These are phyloP conservation scores for Labeo calbasu DNA, from an alignment of 2,797 vertebrate species.

Conservation along the genomic window DNA sequence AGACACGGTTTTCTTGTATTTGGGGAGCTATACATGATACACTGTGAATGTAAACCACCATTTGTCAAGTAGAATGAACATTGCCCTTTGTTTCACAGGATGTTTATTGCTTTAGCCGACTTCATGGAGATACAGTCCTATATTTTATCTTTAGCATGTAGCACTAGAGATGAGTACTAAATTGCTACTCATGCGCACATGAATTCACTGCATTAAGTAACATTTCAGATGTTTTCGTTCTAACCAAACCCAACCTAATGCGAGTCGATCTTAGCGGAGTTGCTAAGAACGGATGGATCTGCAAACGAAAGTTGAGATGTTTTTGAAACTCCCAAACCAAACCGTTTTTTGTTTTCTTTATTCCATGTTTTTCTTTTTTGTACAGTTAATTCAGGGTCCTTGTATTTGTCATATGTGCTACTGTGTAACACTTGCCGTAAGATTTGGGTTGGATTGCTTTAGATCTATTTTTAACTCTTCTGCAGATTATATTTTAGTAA, in stretches of 20 bases:
- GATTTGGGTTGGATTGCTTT: constrained; percentile 73
- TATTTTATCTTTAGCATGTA: constrained; percentile 48
- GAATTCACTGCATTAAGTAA: constrained; percentile 21
- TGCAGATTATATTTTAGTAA: constrained; percentile 69
- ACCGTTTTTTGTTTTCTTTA: constrained; percentile 24
- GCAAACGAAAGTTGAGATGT: constrained; percentile 19
- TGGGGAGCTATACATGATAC: constrained; percentile 78
- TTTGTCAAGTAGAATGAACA: constrained; percentile 34
- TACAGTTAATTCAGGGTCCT: constrained; percentile 82
- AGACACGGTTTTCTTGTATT: constrained; percentile 58
- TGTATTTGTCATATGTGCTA: constrained; percentile 82
- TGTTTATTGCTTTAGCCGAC: constrained; percentile 67
- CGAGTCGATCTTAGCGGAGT: neutral
- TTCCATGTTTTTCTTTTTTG: constrained; percentile 34
- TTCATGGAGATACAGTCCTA: constrained; percentile 62
- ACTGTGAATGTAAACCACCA: constrained; percentile 73
- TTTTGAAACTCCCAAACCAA: constrained; percentile 51
- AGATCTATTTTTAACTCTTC: constrained; percentile 60
- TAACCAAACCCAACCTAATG: constrained; percentile 46
- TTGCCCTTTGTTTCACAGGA: constrained; percentile 14
- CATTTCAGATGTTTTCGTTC: constrained; percentile 35
- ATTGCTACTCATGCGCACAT: constrained; percentile 34
- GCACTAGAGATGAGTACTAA: constrained; percentile 48
- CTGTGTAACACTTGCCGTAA: constrained; percentile 79
- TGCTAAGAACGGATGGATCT: neutral